These are phyloP conservation scores for Megaceryle maxima DNA, from an alignment of 2,113 vertebrate genomes.

Conservation along the genomic window DNA sequence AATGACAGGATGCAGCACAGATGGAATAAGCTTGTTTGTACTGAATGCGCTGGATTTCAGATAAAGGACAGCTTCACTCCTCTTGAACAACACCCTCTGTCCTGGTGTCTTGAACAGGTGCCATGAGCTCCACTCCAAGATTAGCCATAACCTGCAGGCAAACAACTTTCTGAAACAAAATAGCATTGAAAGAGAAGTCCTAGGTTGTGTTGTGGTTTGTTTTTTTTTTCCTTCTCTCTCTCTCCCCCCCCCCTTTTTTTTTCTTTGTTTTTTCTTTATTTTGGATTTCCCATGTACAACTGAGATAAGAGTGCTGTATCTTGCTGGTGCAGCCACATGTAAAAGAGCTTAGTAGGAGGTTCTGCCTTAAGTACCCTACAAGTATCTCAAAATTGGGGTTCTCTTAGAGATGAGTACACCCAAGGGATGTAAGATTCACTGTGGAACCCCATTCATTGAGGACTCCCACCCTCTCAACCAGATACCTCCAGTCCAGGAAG, in stretches of 20 bases:
- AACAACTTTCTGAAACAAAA: background rate
- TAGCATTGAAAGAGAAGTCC: background rate
- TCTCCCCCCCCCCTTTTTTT: background rate
- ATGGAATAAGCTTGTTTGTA: constrained; percentile 55
- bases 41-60: background rate
- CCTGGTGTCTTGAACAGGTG: background rate
- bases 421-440: background rate
- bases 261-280: background rate
- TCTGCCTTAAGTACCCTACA: background rate
- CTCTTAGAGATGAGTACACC: background rate
- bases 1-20: constrained; percentile 64
- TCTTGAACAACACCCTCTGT: constrained; percentile 34
- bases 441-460: background rate
- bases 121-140: background rate
- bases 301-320: background rate
- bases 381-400: background rate
- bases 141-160: background rate
- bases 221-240: too few relatives aligned
- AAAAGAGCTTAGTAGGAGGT: background rate
- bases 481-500: background rate
- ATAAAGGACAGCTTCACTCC: constrained; percentile 17
- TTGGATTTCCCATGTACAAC: background rate
- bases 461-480: background rate
- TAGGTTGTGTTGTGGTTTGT: background rate
- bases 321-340: background rate